These are phyloP conservation scores for Eupithecia tripunctaria DNA, from an alignment of 2,888 invertebrate species.

Conservation along the genomic window DNA sequence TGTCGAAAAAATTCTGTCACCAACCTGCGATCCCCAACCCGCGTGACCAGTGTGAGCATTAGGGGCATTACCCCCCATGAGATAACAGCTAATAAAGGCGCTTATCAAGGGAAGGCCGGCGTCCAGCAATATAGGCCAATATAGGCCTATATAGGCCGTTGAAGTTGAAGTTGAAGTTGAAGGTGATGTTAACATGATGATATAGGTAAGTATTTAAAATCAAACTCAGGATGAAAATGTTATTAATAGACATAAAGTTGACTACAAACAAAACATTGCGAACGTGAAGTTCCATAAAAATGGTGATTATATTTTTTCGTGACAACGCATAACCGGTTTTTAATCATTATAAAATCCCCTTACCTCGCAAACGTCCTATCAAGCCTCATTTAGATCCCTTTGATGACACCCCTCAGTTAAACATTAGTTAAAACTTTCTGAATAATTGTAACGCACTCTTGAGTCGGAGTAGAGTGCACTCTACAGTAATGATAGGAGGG, in stretches of 20 bases:
- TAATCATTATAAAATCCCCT: constrained; percentile 13
- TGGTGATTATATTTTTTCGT: background rate
- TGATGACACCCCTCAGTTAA: constrained; percentile 65
- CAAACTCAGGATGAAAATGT: background rate
- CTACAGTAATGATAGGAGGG: constrained; percentile 68
- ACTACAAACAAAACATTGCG: background rate
- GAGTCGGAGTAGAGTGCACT: constrained; percentile 68
- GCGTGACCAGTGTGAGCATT: no score
- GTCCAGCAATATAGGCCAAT: no score
- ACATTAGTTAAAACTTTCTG: constrained; percentile 75
- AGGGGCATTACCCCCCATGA: no score
- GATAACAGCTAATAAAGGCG: no score
- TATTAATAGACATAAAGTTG: background rate
- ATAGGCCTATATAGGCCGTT: no score
- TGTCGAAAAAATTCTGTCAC: no score
- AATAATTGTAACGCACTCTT: constrained; percentile 75
- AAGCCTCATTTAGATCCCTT: constrained; percentile 60
- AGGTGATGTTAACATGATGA: no score
- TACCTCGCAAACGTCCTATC: constrained; percentile 22
- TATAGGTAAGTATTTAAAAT: background rate
- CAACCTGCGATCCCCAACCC: no score
- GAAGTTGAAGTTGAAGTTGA: no score
- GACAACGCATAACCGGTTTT: background rate
- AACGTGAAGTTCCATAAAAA: background rate
- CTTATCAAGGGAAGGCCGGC: no score